A percentile compares a stretch with the other conserved stretches of the same genome.
Conservation (phyloP, 2,113 vertebrate genomes). For the Gallinago paraguaiae region DNA sequence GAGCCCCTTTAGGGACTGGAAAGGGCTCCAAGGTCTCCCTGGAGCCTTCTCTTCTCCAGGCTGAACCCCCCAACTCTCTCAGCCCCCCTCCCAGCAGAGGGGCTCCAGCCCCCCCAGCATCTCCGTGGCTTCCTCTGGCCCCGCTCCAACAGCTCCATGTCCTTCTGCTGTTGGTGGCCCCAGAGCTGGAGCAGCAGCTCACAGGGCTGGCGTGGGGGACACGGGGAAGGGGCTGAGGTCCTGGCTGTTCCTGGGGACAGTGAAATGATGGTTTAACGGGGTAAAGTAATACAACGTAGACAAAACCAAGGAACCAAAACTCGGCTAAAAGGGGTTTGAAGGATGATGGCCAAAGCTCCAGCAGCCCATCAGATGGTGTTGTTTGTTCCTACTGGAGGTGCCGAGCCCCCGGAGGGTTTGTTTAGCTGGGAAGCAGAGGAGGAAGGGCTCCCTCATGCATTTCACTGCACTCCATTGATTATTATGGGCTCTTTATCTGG, state of each 20-base stretch:
- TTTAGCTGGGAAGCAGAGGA: background rate
- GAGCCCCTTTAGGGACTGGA: background rate
- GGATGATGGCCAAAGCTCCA: background rate
- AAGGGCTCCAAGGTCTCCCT: background rate
- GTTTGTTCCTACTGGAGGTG: accelerated
- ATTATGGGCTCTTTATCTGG: background rate
- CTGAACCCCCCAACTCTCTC: background rate
- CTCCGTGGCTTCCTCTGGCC: background rate
- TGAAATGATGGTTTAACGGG: background rate
- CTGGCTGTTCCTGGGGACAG: accelerated
- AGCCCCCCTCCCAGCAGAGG: too few relatives aligned
- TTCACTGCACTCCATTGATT: background rate
- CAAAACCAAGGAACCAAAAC: background rate
- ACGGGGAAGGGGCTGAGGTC: background rate
- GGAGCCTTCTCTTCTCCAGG: background rate
- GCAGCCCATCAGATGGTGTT: accelerated
- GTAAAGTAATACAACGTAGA: accelerated
- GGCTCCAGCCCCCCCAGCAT: background rate
- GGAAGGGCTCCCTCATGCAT: background rate
- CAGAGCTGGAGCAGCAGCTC: background rate
- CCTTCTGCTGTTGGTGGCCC: background rate
- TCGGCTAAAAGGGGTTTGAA: accelerated
- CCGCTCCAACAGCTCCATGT: background rate
- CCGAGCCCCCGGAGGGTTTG: background rate
- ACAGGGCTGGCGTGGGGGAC: accelerated